Percentiles rank a stretch among this genome's conserved stretches.
Conservation (phyloP, 2,797 vertebrate genomes). For the Tauraco hartlaubi region DNA sequence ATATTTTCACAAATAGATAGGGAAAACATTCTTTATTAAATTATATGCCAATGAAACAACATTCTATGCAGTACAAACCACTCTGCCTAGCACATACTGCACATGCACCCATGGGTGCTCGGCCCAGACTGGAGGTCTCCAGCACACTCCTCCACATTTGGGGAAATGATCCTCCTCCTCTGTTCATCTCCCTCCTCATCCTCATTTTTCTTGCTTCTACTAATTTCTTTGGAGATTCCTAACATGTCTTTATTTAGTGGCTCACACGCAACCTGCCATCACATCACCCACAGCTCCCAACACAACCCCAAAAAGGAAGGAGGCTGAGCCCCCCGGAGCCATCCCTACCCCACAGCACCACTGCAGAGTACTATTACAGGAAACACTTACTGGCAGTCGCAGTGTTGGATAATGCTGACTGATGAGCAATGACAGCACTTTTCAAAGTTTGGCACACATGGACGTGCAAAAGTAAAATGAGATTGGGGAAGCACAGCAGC, state of each 20-base stretch:
- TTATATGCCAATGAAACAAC: not conserved
- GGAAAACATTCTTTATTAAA: not conserved
- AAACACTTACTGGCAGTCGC: not conserved
- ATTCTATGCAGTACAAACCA: not conserved
- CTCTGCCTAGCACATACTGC: not conserved
- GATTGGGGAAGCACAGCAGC: not conserved
- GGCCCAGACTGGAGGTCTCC: not conserved
- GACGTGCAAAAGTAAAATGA: not conserved
- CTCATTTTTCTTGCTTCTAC: not conserved
- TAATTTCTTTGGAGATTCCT: accelerated
- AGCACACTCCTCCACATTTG: not conserved
- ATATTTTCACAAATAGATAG: not conserved
- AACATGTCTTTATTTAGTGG: not conserved
- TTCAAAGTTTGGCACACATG: not conserved
- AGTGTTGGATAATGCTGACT: not conserved
- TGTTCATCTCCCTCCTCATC: not conserved
- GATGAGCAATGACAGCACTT: not conserved
- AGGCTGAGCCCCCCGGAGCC: not conserved
- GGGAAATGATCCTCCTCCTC: not conserved
- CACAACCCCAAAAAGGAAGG: not conserved
- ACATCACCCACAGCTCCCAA: not conserved
- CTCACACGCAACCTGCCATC: not conserved
- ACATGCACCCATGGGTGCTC: not conserved
- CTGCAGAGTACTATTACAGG: not conserved
- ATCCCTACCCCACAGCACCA: accelerated